These are phyloP conservation scores for Pseudomyrmex flavicornis DNA, from an alignment of 1,140 invertebrate species.

Conservation along the genomic window DNA sequence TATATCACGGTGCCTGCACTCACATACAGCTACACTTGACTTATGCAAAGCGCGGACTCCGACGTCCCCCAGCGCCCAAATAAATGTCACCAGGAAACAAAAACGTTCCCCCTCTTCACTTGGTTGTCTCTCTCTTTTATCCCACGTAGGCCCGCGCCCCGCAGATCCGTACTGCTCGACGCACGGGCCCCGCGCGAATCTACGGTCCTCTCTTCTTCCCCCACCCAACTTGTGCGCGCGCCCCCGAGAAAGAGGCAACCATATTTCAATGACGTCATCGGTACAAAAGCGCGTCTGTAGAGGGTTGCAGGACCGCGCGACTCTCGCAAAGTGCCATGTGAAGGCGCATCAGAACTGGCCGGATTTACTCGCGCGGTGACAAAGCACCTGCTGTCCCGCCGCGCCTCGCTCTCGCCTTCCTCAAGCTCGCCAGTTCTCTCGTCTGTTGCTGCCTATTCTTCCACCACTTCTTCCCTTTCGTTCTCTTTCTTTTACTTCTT, in stretches of 20 bases:
- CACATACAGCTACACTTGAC: slow-evolving; percentile 82
- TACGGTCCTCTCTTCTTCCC: neutral
- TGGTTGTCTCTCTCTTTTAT: slow-evolving; percentile 38
- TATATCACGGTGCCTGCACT: slow-evolving; percentile 82
- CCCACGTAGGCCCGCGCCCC: slow-evolving; percentile 60
- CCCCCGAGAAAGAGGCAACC: slow-evolving; percentile 70
- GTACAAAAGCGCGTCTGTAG: slow-evolving; percentile 74
- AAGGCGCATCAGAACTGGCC: slow-evolving; percentile 76
- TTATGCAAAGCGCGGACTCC: slow-evolving; percentile 82
- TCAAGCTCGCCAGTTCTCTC: slow-evolving; percentile 58
- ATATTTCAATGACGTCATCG: slow-evolving; percentile 80
- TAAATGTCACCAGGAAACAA: slow-evolving; percentile 84
- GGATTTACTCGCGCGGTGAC: slow-evolving; percentile 84
- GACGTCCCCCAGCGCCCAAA: slow-evolving; percentile 79
- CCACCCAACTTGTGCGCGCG: neutral
- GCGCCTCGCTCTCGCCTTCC: slow-evolving; percentile 73
- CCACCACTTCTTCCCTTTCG: slow-evolving; percentile 66
- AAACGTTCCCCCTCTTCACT: slow-evolving; percentile 80
- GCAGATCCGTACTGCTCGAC: slow-evolving; percentile 60
- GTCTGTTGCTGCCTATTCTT: slow-evolving; percentile 72
- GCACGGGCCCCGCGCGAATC: slow-evolving; percentile 48
- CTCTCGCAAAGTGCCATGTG: slow-evolving; percentile 74
- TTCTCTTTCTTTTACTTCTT: slow-evolving; percentile 58
- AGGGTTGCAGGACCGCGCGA: slow-evolving; percentile 68
- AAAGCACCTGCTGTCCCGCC: slow-evolving; percentile 84